Evolutionary conservation across 2,797 vertebrate species (phyloP).

Genomic region (Cottoperca gobio): DNA sequence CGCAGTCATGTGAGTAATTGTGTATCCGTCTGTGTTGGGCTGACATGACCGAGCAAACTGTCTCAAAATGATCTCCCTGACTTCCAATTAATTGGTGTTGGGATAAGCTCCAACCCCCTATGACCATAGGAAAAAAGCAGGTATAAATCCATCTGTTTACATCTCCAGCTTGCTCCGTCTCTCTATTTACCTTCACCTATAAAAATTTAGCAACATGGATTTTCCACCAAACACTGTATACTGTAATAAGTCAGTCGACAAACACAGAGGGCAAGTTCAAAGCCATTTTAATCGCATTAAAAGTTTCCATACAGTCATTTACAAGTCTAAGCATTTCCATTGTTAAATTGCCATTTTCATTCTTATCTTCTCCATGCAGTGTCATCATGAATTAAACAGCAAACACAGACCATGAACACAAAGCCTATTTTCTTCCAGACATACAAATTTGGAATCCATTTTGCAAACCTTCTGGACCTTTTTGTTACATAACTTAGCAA

Average conservation of each 20-base stretch:
- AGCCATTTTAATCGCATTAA: constrained; percentile 81
- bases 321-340: constrained; percentile 72
- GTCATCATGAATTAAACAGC: constrained; percentile 66
- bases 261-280: constrained; percentile 72
- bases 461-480: constrained; percentile 51
- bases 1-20: neutral
- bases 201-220: constrained; percentile 34
- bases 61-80: neutral
- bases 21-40: neutral
- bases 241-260: constrained; percentile 58
- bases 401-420: constrained; percentile 67
- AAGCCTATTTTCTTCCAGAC: constrained; percentile 64
- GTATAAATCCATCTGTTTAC: constrained; percentile 23
- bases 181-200: constrained; percentile 39
- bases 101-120: constrained; percentile 1
- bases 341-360: constrained; percentile 71
- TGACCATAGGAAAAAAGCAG: neutral
- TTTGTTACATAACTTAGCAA: constrained; percentile 40
- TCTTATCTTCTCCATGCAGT: constrained; percentile 75
- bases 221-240: constrained; percentile 30
- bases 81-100: neutral
- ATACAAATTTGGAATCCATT: constrained; percentile 64
- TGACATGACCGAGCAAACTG: neutral
- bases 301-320: constrained; percentile 73
- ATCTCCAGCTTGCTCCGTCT: constrained; percentile 12